Conservation (phyloP, 2,888 invertebrate genomes). For the Folsomia candida region DNA sequence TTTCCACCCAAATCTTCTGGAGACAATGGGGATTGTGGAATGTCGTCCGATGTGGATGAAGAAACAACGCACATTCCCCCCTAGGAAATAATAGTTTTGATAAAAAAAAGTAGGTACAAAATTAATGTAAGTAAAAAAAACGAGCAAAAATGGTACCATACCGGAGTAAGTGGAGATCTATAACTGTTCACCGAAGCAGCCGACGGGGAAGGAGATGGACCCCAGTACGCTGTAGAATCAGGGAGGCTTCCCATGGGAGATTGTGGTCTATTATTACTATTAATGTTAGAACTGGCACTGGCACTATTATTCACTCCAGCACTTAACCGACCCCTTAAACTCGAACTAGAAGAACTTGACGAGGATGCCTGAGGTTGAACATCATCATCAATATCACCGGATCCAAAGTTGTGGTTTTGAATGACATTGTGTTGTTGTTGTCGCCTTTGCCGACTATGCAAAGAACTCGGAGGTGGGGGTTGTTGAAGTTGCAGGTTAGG, state of each 20-base stretch:
- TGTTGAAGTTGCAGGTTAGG: conserved; percentile 20
- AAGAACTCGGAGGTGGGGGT: conserved; percentile 30
- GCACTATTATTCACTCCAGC: conserved; percentile 6
- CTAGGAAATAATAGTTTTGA: no score
- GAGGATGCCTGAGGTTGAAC: conserved; percentile 43
- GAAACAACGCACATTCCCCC: conserved; percentile 49
- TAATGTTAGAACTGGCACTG: conserved; percentile 30
- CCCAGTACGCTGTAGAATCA: conserved; percentile 46
- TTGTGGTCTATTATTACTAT: conserved; percentile 36
- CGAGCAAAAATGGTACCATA: no score
- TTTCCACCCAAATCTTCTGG: conserved; percentile 30
- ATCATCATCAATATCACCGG: conserved; percentile 44
- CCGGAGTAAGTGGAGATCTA: conserved; percentile 38
- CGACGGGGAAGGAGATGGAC: conserved; percentile 34
- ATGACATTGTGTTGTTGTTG: conserved; percentile 7
- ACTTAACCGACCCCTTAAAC: conserved; percentile 18
- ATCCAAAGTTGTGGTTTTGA: conserved; percentile 28
- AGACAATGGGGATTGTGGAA: conserved; percentile 48
- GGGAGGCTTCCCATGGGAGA: conserved; percentile 49
- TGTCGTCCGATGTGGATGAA: conserved; percentile 48
- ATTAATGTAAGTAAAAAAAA: no score
- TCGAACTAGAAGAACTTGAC: conserved; percentile 26
- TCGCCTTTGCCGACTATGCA: conserved; percentile 16
- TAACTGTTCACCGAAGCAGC: conserved; percentile 16
- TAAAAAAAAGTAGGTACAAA: no score